phyloP scores from a whole-genome alignment of 2,888 invertebrate genomes.

The Timema podura region DNA sequence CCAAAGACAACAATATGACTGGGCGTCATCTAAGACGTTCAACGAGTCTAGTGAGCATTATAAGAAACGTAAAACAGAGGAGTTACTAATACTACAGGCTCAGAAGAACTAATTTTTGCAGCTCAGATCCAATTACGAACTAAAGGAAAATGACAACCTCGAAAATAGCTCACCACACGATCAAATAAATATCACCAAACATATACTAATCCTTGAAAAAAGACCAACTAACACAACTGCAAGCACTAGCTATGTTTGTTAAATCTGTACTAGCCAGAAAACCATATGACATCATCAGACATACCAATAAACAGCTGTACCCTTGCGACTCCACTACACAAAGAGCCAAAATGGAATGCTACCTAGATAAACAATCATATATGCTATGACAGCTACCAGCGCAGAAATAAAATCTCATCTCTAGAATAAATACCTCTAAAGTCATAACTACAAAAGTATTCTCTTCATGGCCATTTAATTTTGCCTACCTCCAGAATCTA shows the following conservation, averaged over 20 bases:
- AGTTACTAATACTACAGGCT: background rate
- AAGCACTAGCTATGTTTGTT: background rate
- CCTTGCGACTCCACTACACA: constrained; percentile 30
- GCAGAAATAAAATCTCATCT: constrained; percentile 28
- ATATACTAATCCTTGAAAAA: background rate
- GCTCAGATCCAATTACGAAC: constrained; percentile 23
- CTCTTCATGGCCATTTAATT: too few relatives aligned
- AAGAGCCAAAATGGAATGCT: constrained; percentile 31
- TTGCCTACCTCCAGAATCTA: too few relatives aligned
- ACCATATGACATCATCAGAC: constrained; percentile 24
- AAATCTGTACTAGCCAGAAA: background rate
- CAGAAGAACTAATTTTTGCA: constrained; percentile 25
- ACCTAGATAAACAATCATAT: constrained; percentile 19
- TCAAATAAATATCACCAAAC: background rate
- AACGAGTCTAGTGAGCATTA: background rate
- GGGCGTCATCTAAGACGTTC: background rate
- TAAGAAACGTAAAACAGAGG: background rate
- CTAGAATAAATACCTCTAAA: too few relatives aligned
- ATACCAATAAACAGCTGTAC: constrained; percentile 21
- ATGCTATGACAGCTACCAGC: constrained; percentile 26
- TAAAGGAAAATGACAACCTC: constrained; percentile 29
- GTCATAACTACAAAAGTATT: too few relatives aligned
- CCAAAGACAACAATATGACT: background rate
- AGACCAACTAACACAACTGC: background rate
- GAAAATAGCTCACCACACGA: constrained; percentile 20